Percentiles rank a stretch among this genome's conserved stretches.
These are phyloP conservation scores for Dynastes grantii DNA, from an alignment of 2,888 invertebrate species.

Conservation along the genomic window DNA sequence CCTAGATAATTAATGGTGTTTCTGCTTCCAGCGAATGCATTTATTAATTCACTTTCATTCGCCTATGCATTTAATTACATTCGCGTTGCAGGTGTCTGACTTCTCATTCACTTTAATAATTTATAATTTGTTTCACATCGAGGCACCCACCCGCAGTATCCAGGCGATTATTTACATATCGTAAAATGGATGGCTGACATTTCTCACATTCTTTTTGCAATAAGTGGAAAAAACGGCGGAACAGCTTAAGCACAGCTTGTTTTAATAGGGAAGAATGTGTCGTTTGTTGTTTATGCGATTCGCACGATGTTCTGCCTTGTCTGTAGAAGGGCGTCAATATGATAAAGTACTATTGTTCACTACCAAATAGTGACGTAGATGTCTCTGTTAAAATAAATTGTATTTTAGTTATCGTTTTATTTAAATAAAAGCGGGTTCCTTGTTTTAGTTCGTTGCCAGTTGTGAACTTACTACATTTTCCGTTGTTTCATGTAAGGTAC, in stretches of 20 bases:
- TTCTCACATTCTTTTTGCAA: not conserved
- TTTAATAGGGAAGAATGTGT: too few relatives aligned
- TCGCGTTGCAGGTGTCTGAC: constrained; percentile 28
- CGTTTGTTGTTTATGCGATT: too few relatives aligned
- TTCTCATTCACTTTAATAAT: constrained; percentile 27
- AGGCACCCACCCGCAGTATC: constrained; percentile 19
- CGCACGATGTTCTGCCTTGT: too few relatives aligned
- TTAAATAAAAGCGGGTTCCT: too few relatives aligned
- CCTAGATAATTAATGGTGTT: constrained; percentile 27
- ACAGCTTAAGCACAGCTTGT: not conserved
- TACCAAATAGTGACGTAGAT: not conserved
- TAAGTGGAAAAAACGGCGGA: not conserved
- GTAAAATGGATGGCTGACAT: not conserved
- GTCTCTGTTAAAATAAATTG: not conserved
- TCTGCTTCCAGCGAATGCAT: constrained; percentile 25
- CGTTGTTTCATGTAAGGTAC: too few relatives aligned
- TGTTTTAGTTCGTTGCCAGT: too few relatives aligned
- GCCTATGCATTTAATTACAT: constrained; percentile 27
- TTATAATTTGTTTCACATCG: constrained; percentile 21
- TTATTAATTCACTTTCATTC: constrained; percentile 37
- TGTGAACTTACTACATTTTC: too few relatives aligned
- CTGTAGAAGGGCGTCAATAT: too few relatives aligned
- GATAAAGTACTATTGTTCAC: not conserved
- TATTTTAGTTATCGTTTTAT: not conserved
- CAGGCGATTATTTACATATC: constrained; percentile 23